Evolutionary conservation across 1,140 invertebrate species (phyloP), one percentile per base, ranked within the genome.

Genomic region (Aphidius gifuensis): DNA sequence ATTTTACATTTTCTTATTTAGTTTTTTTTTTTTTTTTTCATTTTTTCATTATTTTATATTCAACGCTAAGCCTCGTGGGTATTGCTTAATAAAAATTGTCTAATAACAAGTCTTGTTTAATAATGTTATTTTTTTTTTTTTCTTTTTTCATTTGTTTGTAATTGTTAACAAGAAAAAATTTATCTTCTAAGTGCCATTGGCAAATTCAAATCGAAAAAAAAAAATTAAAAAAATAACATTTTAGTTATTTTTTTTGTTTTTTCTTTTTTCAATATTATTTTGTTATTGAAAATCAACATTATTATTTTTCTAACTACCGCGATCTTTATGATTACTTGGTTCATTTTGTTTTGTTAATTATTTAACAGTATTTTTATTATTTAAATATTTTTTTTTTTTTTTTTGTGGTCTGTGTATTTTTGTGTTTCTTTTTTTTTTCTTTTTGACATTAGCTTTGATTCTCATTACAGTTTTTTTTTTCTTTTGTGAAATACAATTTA

Each of bases 51-150:
- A 66, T 62, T 72, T 66, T 67, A 32, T 32, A 32, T 32, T 32
- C 23, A 66, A 71, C 71, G 69, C 67, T 71, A 76, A 78, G 75
- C 75, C 74, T 76, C 72, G 69, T 68, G 67, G 72, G 64, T 75
- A 74, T 76, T 77, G 73, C 73, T 78, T 69, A 76, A 78, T 75
- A 75, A 76, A 68, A 76, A 77, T 74, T 72, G 68, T 70, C 72
- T 78, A 77, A 75, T 72, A 76, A 76, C 76, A 73, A 76, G 68
- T 75, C 70, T 71, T 70, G 64, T 64, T 55, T 55, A 40, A 55
- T 55, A 69, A 71, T 75, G 74, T 74, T 75, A 77, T 72, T 78
- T 75, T 74, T 66, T 71, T 70, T 70, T 74, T 72, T 69, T 69
- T 63, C 62, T 61, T 59, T 61, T 61, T 46, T 16, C 45, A 51